These are phyloP conservation scores for Tipula unca DNA, from an alignment of 2,888 invertebrate genomes.

Conservation along the genomic window DNA sequence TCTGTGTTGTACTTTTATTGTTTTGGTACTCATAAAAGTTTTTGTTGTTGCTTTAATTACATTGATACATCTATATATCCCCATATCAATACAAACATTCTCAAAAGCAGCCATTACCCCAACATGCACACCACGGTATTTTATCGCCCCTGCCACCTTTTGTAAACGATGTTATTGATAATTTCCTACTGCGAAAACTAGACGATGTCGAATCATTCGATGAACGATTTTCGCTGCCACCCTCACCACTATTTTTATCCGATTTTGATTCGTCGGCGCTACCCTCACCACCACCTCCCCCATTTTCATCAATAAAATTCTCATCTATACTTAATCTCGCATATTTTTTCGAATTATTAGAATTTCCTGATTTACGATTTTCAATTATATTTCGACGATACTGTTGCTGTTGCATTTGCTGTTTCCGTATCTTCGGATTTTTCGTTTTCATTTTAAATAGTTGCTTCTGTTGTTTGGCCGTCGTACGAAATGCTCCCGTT, in stretches of 20 bases:
- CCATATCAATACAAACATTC: too few relatives aligned
- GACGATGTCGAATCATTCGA: conserved; percentile 41
- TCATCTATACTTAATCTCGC: not conserved
- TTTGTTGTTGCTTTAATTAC: not conserved
- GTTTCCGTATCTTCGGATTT: not conserved
- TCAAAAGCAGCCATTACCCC: conserved; percentile 41
- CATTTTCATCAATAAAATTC: not conserved
- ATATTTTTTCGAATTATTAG: not conserved
- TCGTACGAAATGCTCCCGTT: not conserved
- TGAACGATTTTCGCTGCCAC: conserved; percentile 26
- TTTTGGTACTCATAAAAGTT: not conserved
- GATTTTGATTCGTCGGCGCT: not conserved
- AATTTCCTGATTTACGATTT: not conserved
- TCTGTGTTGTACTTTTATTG: not conserved
- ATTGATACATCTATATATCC: not conserved
- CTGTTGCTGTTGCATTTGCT: conserved; percentile 9
- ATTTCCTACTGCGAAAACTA: conserved; percentile 36
- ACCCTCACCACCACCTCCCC: not conserved
- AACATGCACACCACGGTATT: conserved; percentile 43
- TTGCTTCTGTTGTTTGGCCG: conserved; percentile 8
- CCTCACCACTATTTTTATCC: not conserved
- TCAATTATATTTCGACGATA: not conserved
- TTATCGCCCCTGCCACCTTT: conserved; percentile 39
- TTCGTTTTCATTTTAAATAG: conserved; percentile 1
- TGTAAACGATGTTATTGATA: conserved; percentile 40